phyloP scores from a whole-genome alignment of 2,113 vertebrate species.

The Microtus montanus region DNA sequence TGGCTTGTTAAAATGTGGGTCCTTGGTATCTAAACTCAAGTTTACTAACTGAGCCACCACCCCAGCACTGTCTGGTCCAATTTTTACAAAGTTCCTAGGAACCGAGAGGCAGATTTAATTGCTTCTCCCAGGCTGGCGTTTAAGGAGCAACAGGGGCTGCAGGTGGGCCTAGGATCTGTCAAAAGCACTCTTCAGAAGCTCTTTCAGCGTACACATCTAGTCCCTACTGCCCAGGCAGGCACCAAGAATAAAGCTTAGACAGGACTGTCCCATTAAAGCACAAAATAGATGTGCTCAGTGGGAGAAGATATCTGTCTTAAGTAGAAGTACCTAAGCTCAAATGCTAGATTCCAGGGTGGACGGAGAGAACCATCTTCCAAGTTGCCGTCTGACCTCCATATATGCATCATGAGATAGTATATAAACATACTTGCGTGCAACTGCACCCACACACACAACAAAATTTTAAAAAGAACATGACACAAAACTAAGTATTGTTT shows the following conservation, averaged over 20 bases:
- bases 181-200: not conserved
- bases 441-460: not conserved
- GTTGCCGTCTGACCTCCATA: not conserved
- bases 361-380: not conserved
- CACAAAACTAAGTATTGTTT: not conserved
- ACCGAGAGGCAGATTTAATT: not conserved
- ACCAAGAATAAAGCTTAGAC: not conserved
- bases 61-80: not conserved
- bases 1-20: not conserved
- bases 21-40: not conserved
- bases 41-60: not conserved
- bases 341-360: not conserved
- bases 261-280: conserved; percentile 12
- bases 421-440: not conserved
- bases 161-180: not conserved
- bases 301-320: not conserved
- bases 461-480: not conserved
- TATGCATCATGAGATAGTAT: not conserved
- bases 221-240: not conserved
- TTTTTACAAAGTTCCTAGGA: not conserved
- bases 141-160: not conserved
- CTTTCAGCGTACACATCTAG: not conserved
- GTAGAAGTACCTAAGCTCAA: not conserved
- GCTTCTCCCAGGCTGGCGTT: not conserved
- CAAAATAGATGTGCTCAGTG: not conserved